Evolutionary conservation across 2,797 vertebrate species (phyloP).

Genomic region (Urosaurus nigricauda): DNA sequence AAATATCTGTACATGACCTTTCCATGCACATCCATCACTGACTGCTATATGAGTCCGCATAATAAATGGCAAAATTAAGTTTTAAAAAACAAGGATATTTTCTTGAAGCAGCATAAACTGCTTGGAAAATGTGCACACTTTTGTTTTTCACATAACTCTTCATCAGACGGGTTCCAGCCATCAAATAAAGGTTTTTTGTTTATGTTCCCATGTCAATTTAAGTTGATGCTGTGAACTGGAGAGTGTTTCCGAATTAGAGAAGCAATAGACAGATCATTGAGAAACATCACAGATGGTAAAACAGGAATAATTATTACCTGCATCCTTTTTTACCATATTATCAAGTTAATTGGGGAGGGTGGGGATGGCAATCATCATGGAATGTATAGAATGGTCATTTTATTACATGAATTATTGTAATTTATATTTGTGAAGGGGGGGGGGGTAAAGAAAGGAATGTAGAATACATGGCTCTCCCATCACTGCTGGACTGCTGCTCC

Average conservation of each 20-base stretch:
- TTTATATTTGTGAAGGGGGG: not conserved
- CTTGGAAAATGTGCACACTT: not conserved
- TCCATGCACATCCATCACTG: not conserved
- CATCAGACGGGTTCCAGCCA: not conserved
- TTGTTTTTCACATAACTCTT: not conserved
- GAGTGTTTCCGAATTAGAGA: not conserved
- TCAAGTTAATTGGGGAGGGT: not conserved
- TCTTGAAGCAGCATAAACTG: not conserved
- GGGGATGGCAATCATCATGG: not conserved
- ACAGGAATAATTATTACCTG: not conserved
- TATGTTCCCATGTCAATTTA: not conserved
- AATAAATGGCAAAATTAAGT: not conserved
- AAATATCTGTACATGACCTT: not conserved
- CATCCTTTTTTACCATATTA: not conserved
- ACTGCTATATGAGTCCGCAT: not conserved
- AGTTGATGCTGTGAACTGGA: not conserved
- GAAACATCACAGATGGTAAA: conserved; percentile 1
- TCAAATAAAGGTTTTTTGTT: not conserved
- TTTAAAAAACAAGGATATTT: not conserved
- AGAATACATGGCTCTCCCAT: not conserved
- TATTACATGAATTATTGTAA: not conserved
- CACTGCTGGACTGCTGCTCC: not conserved
- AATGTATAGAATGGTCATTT: not conserved
- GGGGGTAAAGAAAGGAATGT: not conserved
- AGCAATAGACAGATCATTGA: too few relatives aligned